phyloP scores from a whole-genome alignment of 2,888 invertebrate species.

The Lasioglossum vierecki region DNA sequence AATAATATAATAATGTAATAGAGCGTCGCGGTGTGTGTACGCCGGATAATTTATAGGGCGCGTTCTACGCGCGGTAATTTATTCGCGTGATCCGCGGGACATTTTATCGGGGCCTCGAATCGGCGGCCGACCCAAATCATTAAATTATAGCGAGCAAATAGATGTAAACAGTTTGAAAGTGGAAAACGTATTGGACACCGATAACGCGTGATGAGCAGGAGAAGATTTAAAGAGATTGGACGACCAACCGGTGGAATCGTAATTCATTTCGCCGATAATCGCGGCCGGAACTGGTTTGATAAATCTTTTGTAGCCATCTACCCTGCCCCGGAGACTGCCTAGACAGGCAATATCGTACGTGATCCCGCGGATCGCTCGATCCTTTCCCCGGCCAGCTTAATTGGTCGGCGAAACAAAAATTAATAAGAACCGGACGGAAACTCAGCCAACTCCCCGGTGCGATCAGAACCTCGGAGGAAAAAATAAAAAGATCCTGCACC shows the following conservation, averaged over 20 bases:
- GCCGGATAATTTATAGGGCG: conserved; percentile 27
- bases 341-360: conserved; percentile 56
- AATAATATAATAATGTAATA: conserved; percentile 45
- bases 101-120: conserved; percentile 45
- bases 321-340: conserved; percentile 16
- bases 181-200: conserved; percentile 50
- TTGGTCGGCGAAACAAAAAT: conserved; percentile 42
- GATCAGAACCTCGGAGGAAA: background rate
- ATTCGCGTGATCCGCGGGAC: conserved; percentile 29
- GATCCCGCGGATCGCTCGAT: conserved; percentile 38
- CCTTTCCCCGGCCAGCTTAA: conserved; percentile 26
- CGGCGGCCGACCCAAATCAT: conserved; percentile 30
- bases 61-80: conserved; percentile 27
- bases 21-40: conserved; percentile 3
- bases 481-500: background rate
- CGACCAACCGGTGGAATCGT: conserved; percentile 20
- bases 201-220: conserved; percentile 49
- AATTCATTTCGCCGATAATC: conserved; percentile 61
- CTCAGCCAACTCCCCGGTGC: background rate
- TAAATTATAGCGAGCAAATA: conserved; percentile 52
- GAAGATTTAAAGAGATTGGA: conserved; percentile 50
- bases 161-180: conserved; percentile 47
- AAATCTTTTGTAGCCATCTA: conserved; percentile 59
- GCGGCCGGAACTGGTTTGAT: conserved; percentile 59
- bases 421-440: conserved; percentile 22